phyloP scores from a whole-genome alignment of 2,888 invertebrate species.

The Troides helena region DNA sequence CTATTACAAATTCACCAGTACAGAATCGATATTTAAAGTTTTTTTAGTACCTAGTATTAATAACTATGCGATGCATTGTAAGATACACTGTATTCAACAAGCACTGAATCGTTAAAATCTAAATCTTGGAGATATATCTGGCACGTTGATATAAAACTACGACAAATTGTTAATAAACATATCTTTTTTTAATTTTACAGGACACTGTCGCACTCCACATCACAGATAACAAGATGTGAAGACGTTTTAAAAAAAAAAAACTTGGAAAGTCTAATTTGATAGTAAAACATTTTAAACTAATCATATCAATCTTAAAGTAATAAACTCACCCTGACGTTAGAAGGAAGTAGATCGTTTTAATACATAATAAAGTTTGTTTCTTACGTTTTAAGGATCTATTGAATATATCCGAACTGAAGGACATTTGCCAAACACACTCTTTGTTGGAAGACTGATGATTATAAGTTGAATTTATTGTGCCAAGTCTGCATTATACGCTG shows the following conservation, averaged over 20 bases:
- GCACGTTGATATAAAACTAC: not conserved
- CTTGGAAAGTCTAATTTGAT: slow-evolving; percentile 28
- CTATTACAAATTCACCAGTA: no score
- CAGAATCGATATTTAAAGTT: no score
- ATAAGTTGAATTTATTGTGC: slow-evolving; percentile 18
- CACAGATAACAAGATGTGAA: slow-evolving; percentile 64
- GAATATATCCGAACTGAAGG: slow-evolving; percentile 27
- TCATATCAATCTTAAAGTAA: slow-evolving; percentile 34
- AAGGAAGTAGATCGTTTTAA: slow-evolving; percentile 17
- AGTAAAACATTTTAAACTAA: slow-evolving; percentile 30
- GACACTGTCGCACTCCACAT: slow-evolving; percentile 72
- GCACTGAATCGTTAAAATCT: no score
- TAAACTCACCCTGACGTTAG: slow-evolving; percentile 13
- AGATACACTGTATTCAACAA: no score
- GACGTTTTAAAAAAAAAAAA: slow-evolving; percentile 22
- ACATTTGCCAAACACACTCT: slow-evolving; percentile 30
- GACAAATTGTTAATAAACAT: not conserved
- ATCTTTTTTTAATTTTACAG: slow-evolving; percentile 47
- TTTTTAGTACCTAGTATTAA: no score
- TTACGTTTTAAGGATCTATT: slow-evolving; percentile 18
- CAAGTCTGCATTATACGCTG: slow-evolving; percentile 8
- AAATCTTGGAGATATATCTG: no score
- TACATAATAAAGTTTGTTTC: not conserved
- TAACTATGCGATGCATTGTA: no score
- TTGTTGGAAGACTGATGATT: slow-evolving; percentile 72